Conservation (phyloP, 2,888 invertebrate species). For the Perdita meconis region DNA sequence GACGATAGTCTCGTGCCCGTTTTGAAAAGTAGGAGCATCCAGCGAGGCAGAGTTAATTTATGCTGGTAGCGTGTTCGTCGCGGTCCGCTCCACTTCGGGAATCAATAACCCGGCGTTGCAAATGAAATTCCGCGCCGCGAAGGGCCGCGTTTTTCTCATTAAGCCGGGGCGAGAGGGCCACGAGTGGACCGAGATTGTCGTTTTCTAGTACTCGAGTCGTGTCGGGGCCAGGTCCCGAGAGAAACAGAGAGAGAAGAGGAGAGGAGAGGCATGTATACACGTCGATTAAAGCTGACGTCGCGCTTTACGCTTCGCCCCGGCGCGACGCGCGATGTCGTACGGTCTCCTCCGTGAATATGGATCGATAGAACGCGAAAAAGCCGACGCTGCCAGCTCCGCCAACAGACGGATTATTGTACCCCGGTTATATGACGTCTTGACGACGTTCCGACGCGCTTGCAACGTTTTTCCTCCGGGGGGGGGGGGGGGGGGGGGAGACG, state of each 20-base stretch:
- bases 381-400: constrained; percentile 12
- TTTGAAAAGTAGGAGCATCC: background rate
- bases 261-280: background rate
- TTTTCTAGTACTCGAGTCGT: constrained; percentile 7
- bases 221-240: background rate
- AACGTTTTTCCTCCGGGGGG: background rate
- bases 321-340: constrained; percentile 29
- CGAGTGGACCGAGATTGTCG: constrained; percentile 14
- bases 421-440: constrained; percentile 3
- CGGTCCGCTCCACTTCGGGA: constrained; percentile 6
- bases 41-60: constrained; percentile 10
- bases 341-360: constrained; percentile 21
- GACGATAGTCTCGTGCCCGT: no score
- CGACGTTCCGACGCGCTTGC: background rate
- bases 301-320: constrained; percentile 25
- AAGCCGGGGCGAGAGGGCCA: no score
- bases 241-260: no score
- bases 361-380: constrained; percentile 53
- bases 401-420: constrained; percentile 24
- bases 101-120: constrained; percentile 25
- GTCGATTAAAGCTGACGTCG: constrained; percentile 53
- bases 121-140: constrained; percentile 30
- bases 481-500: no score
- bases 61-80: background rate
- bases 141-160: constrained; percentile 26